Evolutionary conservation across 2,888 invertebrate genomes (phyloP), one percentile per base, ranked within the genome.

Genomic region (Sphecodes monilicornis): DNA sequence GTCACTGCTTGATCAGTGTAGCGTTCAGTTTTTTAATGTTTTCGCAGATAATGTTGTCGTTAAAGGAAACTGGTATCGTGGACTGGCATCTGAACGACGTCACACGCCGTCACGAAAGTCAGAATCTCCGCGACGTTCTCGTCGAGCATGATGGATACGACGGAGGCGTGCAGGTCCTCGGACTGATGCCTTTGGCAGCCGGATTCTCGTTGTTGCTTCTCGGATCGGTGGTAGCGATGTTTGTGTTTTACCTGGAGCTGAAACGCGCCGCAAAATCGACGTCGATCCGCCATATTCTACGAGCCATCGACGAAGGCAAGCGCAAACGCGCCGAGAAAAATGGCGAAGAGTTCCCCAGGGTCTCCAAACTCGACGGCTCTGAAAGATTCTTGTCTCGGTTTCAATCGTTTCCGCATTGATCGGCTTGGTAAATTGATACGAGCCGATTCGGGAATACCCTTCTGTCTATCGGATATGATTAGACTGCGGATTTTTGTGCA

Each of bases 101-200:
- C 0, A 88, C 93, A 29, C 91, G 91, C 10, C 90, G 93, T 43
- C 90, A 91, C 32, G 80, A 91, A 4, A 86, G 79, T n/a, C 71
- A 76, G 0, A 88, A 90, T 74, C 85, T 94, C 16, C 90, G 90
- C 4, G 91, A 93, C 36, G 92, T 94, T 54, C 78, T 90, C 6
- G 71, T 91, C 0, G 94, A 94, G 71, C 86, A 92, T 29, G 93
- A 94, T 66, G 60, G 86, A 8, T 86, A 86, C 60, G 88, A 91
- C 4, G 89, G 90, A 3, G 76, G 39, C 29, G 86, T 90, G 0
- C 89, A 88, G 46, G 88, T 91, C 1, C 86, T 94, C 1, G 79
- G 82, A 8, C 29, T 94, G 4, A 93, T 86, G 8, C 94, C 94
- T 5, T 86, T 94, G n/a, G 92, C 92, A 0, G 93, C 92, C 11